A percentile compares a stretch with the other conserved stretches of the same genome.
phyloP scores from a whole-genome alignment of 2,797 vertebrate species.

The Lepidocolaptes lacrymiger region DNA sequence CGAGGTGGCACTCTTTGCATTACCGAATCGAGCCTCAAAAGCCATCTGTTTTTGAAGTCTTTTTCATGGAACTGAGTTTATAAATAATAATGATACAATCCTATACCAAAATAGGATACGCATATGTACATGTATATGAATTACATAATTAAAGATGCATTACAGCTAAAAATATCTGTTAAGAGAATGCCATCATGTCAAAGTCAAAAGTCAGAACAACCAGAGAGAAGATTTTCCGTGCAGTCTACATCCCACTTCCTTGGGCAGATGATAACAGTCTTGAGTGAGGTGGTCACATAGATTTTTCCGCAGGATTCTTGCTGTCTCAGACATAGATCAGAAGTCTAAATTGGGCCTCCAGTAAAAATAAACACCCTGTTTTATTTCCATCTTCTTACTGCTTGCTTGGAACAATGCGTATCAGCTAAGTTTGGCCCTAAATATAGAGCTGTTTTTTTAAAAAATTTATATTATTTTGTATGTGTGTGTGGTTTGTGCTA shows the following conservation, averaged over 20 bases:
- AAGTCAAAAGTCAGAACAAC: constrained; percentile 28
- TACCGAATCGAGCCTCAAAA: neutral
- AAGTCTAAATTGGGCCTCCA: neutral
- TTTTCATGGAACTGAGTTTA: neutral
- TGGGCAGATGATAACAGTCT: neutral
- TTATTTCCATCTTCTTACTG: neutral
- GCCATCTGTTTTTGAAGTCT: neutral
- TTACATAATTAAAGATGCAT: constrained; percentile 53
- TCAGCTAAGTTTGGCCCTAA: neutral
- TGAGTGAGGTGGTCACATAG: constrained; percentile 36
- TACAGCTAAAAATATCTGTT: constrained; percentile 43
- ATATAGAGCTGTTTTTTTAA: neutral
- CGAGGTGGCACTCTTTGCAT: constrained; percentile 65
- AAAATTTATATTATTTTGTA: neutral
- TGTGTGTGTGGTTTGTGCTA: neutral
- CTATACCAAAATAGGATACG: constrained; percentile 21
- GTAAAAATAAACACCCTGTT: constrained; percentile 1
- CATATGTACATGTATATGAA: constrained; percentile 33
- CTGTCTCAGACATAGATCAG: constrained; percentile 5
- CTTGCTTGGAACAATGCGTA: neutral
- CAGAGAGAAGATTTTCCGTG: neutral
- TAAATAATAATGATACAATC: constrained; percentile 48
- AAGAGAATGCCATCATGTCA: neutral
- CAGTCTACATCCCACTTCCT: constrained; percentile 17
- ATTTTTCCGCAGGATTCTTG: constrained; percentile 41